Conservation (phyloP, 2,113 vertebrate genomes). For the Bos javanicus region DNA sequence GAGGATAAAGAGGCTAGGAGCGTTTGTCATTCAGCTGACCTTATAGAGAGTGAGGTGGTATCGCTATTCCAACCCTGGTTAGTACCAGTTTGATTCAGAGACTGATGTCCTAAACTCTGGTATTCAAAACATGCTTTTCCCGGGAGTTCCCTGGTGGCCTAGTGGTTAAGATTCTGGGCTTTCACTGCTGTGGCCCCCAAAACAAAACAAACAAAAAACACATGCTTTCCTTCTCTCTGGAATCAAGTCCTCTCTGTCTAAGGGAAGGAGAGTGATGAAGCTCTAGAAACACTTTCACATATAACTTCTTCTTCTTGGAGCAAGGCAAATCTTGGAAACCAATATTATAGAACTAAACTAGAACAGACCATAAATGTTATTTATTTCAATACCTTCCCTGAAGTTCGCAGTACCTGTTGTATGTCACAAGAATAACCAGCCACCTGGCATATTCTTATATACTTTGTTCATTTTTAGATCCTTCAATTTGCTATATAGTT, state of each 20-base stretch:
- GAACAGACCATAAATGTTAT: background rate
- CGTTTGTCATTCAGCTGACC: background rate
- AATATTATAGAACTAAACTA: slow-evolving; percentile 4
- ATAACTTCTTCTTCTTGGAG: slow-evolving; percentile 10
- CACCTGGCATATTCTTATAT: background rate
- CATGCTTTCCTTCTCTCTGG: background rate
- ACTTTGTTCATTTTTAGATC: slow-evolving; percentile 13
- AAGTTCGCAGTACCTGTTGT: slow-evolving; percentile 7
- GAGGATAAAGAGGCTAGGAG: background rate
- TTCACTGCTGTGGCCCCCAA: background rate
- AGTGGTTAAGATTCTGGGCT: background rate
- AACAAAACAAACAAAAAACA: background rate
- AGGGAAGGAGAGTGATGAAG: background rate
- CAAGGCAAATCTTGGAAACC: background rate
- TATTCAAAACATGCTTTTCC: background rate
- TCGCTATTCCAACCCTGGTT: background rate
- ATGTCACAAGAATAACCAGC: background rate
- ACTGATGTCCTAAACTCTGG: background rate
- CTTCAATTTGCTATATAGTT: slow-evolving; percentile 15
- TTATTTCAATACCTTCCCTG: slow-evolving; percentile 7
- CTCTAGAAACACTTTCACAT: background rate
- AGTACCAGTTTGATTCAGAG: background rate
- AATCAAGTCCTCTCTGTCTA: background rate
- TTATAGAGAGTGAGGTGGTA: background rate
- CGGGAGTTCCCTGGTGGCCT: background rate